A percentile compares a stretch with the other conserved stretches of the same genome.
These are phyloP conservation scores for Phacellophora camtschatica DNA, from an alignment of 30 jellyfish, hydroid and myxozoan species.

Conservation along the genomic window DNA sequence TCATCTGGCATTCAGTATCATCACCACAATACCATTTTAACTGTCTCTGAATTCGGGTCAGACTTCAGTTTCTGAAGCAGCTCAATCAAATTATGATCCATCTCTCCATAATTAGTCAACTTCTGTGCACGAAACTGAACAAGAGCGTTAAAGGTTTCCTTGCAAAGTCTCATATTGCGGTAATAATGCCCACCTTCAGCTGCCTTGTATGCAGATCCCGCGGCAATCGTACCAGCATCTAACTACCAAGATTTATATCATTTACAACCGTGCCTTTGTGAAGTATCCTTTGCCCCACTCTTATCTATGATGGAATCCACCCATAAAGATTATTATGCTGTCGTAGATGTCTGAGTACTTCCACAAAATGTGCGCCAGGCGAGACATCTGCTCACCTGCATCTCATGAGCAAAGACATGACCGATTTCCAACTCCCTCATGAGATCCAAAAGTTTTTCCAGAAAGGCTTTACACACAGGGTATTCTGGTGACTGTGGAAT, in stretches of 20 bases:
- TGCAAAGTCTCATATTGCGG: constrained; percentile 37
- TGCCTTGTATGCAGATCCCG: constrained; percentile 57
- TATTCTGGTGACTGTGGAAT: constrained; percentile 53
- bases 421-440: constrained; percentile 50
- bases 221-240: constrained; percentile 44
- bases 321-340: constrained; percentile 27
- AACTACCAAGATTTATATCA: constrained; percentile 57
- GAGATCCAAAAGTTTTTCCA: not conserved
- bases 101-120: not conserved
- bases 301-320: constrained; percentile 67
- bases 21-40: not conserved
- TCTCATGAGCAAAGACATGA: constrained; percentile 54
- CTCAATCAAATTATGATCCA: not conserved
- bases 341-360: constrained; percentile 5
- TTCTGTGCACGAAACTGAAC: constrained; percentile 12
- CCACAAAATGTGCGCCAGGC: constrained; percentile 55
- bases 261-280: constrained; percentile 42
- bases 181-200: constrained; percentile 30
- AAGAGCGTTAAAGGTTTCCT: constrained; percentile 4
- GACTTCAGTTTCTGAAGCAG: not conserved
- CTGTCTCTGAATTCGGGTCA: not conserved
- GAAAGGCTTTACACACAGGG: constrained; percentile 8
- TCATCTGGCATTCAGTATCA: constrained; percentile 31
- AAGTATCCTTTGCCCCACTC: constrained; percentile 24
- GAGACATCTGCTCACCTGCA: constrained; percentile 60